A percentile compares a stretch with the other conserved stretches of the same genome.
Conservation (phyloP, 2,113 vertebrate species). For the Epinephelus moara region DNA sequence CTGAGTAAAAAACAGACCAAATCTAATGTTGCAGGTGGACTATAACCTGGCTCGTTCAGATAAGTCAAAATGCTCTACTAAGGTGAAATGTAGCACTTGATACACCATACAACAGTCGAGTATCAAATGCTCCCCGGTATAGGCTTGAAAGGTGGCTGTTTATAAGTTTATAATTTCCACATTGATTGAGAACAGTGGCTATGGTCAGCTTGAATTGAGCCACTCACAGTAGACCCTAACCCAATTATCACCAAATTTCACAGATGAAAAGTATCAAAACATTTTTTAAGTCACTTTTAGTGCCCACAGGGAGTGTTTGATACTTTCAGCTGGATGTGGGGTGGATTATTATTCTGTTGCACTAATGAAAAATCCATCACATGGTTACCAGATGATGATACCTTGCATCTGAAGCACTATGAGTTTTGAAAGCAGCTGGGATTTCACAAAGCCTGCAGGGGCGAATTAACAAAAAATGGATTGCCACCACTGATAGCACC, state of each 20-base stretch:
- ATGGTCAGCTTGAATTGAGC: background rate
- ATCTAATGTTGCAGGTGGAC: background rate
- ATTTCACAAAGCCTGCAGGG: background rate
- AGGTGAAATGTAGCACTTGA: conserved; percentile 42
- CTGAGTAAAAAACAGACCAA: background rate
- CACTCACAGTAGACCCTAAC: background rate
- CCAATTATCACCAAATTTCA: background rate
- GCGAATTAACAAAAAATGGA: too few species aligned
- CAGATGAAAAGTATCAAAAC: background rate
- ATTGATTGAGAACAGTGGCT: background rate
- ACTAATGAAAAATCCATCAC: background rate
- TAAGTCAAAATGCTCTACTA: conserved; percentile 6
- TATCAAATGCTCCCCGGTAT: background rate
- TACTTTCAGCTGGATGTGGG: background rate
- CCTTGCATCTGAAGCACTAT: conserved; percentile 1
- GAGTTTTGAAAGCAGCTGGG: background rate
- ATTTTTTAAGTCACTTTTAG: background rate
- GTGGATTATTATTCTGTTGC: background rate
- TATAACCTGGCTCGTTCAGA: too few species aligned
- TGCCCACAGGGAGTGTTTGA: background rate
- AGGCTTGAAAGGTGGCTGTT: background rate
- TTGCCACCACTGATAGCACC: too few species aligned
- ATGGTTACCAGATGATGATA: background rate
- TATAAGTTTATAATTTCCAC: background rate
- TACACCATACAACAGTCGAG: background rate